Conservation (phyloP, 1,140 invertebrate genomes). For the Hycleus cichorii region DNA sequence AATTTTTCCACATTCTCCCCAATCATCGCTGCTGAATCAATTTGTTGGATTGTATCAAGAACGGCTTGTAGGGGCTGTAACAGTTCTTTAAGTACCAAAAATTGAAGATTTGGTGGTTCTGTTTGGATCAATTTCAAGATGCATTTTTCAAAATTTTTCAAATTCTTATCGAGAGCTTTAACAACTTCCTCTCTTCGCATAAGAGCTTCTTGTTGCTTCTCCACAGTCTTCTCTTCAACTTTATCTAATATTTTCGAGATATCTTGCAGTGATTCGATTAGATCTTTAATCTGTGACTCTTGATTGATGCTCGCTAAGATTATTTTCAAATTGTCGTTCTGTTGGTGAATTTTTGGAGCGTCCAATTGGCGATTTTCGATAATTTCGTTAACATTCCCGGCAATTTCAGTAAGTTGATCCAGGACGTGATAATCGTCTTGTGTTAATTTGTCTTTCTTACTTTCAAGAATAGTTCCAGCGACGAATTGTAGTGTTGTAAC, state of each 20-base stretch:
- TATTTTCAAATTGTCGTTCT: constrained; percentile 26
- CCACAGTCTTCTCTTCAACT: constrained; percentile 34
- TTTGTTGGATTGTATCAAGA: constrained; percentile 12
- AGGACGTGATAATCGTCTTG: constrained; percentile 30
- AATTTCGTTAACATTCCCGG: constrained; percentile 17
- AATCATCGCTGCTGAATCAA: constrained; percentile 6
- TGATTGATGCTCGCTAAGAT: constrained; percentile 35
- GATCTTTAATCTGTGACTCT: constrained; percentile 37
- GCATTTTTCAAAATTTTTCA: constrained; percentile 19
- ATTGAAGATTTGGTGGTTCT: not conserved
- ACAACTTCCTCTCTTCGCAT: constrained; percentile 33
- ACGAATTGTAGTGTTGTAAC: constrained; percentile 35
- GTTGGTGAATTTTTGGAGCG: constrained; percentile 4
- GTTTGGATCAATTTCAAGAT: not conserved
- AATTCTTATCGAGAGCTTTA: constrained; percentile 15
- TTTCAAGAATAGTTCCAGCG: constrained; percentile 30
- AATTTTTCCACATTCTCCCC: constrained; percentile 22
- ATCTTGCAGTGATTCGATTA: constrained; percentile 43
- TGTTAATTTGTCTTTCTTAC: constrained; percentile 32
- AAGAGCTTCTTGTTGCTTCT: constrained; percentile 22
- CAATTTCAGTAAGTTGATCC: constrained; percentile 20
- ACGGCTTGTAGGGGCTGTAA: constrained; percentile 29
- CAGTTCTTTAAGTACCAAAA: constrained; percentile 20
- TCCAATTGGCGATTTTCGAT: constrained; percentile 21
- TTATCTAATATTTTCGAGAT: constrained; percentile 42